phyloP scores from a whole-genome alignment of 2,113 vertebrate species.

The Ranitomeya variabilis region DNA sequence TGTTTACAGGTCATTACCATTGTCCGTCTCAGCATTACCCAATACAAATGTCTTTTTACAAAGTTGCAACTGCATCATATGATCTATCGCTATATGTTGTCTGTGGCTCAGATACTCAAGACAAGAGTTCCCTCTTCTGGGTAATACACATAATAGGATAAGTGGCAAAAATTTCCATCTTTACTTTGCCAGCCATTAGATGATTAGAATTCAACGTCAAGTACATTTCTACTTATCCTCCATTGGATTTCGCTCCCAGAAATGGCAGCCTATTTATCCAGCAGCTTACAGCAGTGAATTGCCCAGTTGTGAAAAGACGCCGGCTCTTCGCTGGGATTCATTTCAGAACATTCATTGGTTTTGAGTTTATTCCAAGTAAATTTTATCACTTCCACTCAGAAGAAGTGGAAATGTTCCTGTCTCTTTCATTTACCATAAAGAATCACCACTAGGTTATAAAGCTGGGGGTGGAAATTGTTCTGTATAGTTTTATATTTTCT shows the following conservation, averaged over 20 bases:
- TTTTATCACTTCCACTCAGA: constrained; percentile 4
- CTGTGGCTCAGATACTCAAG: background rate
- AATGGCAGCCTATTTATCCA: constrained; percentile 27
- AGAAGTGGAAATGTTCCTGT: background rate
- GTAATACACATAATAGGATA: background rate
- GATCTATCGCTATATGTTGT: background rate
- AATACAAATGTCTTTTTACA: no score
- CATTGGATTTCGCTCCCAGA: constrained; percentile 10
- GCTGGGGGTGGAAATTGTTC: background rate
- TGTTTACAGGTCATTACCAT: no score
- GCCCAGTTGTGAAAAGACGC: constrained; percentile 6
- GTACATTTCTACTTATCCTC: background rate
- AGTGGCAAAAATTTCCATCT: background rate
- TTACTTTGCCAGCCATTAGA: background rate
- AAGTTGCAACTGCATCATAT: no score
- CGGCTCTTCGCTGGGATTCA: background rate
- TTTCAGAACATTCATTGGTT: constrained; percentile 20
- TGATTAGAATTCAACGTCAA: background rate
- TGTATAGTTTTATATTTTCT: background rate
- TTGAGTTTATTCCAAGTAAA: constrained; percentile 30
- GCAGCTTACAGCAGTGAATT: constrained; percentile 17
- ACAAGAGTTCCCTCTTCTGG: constrained; percentile 33
- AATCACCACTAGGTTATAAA: background rate
- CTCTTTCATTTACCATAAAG: background rate
- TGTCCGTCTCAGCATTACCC: no score